These are phyloP conservation scores for Spinibarbus caldwelli DNA, from an alignment of 2,797 vertebrate genomes.

Conservation along the genomic window DNA sequence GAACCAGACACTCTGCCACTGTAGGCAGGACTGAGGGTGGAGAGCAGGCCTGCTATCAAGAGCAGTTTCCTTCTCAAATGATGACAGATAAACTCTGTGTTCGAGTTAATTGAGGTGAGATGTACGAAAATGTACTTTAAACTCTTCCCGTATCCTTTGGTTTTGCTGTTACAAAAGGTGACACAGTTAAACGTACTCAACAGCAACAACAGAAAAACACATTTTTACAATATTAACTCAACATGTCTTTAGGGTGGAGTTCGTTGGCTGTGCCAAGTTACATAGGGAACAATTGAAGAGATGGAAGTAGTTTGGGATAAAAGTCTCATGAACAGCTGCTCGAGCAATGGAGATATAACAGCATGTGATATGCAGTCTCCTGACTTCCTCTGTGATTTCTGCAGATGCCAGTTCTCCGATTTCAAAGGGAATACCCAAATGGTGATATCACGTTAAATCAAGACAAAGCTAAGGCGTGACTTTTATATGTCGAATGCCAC, in stretches of 20 bases:
- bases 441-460: conserved; percentile 79
- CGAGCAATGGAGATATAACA: conserved; percentile 73
- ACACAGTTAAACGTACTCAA: conserved; percentile 38
- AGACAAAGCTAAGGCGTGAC: conserved; percentile 79
- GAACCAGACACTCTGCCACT: conserved; percentile 56
- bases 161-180: conserved; percentile 33
- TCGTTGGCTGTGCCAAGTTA: conserved; percentile 62
- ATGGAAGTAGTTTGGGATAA: conserved; percentile 67
- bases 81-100: conserved; percentile 56
- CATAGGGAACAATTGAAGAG: conserved; percentile 64
- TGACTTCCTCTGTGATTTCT: conserved; percentile 80
- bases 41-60: conserved; percentile 24
- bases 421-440: conserved; percentile 83
- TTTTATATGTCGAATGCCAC: conserved; percentile 73
- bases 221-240: conserved; percentile 52
- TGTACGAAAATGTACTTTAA: conserved; percentile 19
- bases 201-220: conserved; percentile 48
- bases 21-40: conserved; percentile 59
- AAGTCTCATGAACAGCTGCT: conserved; percentile 67
- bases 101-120: conserved; percentile 30
- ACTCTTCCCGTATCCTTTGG: background rate
- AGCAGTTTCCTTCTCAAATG: conserved; percentile 49
- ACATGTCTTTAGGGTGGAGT: conserved; percentile 61
- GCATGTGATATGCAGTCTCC: conserved; percentile 73
- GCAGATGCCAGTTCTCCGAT: conserved; percentile 75